These are phyloP conservation scores for Benitochromis conjunctus DNA, from an alignment of 2,113 vertebrate species.

Conservation along the genomic window DNA sequence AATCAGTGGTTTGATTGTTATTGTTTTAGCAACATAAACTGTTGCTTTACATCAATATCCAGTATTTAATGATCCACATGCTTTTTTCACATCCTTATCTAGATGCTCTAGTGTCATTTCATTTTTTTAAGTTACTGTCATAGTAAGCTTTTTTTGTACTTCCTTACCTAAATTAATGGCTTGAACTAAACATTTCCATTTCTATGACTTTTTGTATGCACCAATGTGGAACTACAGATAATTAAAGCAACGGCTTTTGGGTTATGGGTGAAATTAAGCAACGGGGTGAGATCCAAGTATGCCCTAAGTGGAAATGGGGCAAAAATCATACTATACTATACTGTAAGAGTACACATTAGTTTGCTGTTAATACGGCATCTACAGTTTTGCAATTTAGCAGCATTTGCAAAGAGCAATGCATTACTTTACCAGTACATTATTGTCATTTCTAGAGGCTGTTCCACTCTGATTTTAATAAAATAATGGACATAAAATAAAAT, in stretches of 20 bases:
- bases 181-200: not conserved
- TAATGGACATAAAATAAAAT: not conserved
- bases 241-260: not conserved
- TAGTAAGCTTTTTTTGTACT: not conserved
- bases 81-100: not conserved
- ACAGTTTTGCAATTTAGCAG: not conserved
- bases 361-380: not conserved
- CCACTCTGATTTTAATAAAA: not conserved
- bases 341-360: not conserved
- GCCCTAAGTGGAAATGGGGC: not conserved
- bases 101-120: not conserved
- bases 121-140: not conserved
- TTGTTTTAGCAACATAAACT: not conserved
- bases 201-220: not conserved
- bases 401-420: not conserved
- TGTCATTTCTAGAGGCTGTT: not conserved
- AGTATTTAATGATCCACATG: not conserved
- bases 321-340: not conserved
- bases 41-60: not conserved
- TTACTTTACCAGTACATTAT: not conserved
- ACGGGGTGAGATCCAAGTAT: not conserved
- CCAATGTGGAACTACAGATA: not conserved
- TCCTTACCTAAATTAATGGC: not conserved
- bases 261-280: too few species aligned
- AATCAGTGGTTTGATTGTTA: not conserved